Evolutionary conservation across 1,140 invertebrate species (phyloP), one percentile per base, ranked within the genome.

Genomic region (Manduca sexta): DNA sequence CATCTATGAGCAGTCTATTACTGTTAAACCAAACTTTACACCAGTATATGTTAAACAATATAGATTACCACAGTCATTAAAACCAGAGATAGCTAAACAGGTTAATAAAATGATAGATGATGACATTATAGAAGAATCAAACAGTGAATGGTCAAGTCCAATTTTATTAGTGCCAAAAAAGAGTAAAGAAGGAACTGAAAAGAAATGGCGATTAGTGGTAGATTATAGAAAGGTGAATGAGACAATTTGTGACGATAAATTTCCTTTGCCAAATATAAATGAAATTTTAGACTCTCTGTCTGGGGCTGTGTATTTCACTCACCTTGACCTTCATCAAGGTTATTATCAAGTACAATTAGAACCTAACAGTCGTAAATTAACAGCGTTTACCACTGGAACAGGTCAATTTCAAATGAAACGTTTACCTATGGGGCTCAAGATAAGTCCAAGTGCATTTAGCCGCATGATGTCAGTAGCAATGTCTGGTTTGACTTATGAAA

Each of bases 1-100:
- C 43, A 31, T 69, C 11, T 68, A 59, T 56, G 50, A 68, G 45
- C 66, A 65, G 21, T 45, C 15, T 6, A 70, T 68, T 26, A n/a
- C 45, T 11, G 40, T 67, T 40, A 60, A 69, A 38, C 26, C 37
- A 10, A 52, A 63, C 34, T 29, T 33, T 39, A 21, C 11, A 14
- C 57, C 67, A 11, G 48, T 66, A 39, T 72, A 71, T 52, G 41
- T 48, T 21, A 73, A 73, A 60, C 62, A 55, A 6, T 75, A 73
- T 39, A 46, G 67, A 13, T 42, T 70, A 39, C 69, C 64, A 1
- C 30, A 62, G 4, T 18, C 42, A 34, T 53, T 53, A 42, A 67
- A 52, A 41, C 0, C 8, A 10, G 59, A 62, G 52, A 43, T 66
- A 10, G n/a, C 46, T 12, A 59, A 48, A 35, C 59, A 66, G 54